A percentile compares a stretch with the other conserved stretches of the same genome.
phyloP scores from a whole-genome alignment of 37 sponge, comb jelly and placozoan species.

The Ianthella basta region DNA sequence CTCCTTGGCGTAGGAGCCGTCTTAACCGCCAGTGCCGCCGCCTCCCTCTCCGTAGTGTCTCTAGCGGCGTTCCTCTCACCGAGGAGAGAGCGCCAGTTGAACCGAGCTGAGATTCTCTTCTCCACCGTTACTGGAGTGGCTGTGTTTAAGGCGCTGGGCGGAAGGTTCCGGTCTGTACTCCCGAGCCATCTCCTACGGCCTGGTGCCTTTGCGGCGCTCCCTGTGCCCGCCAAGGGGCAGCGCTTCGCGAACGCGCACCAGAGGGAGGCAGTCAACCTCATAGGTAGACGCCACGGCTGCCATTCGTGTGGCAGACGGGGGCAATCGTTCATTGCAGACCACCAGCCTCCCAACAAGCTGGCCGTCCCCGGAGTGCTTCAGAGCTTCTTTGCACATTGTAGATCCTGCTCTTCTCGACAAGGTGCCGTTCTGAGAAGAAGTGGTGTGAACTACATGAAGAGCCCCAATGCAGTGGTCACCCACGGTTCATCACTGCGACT shows the following conservation, averaged over 20 bases:
- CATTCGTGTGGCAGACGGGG: conserved; percentile 68
- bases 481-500: conserved; percentile 53
- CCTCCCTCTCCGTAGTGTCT: conserved; percentile 46
- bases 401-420: conserved; percentile 60
- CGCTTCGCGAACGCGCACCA: conserved; percentile 41
- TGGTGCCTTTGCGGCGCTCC: conserved; percentile 71
- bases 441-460: not conserved
- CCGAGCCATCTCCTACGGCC: conserved; percentile 67
- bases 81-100: not conserved
- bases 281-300: conserved; percentile 68
- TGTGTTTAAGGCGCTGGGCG: conserved; percentile 68
- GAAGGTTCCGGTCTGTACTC: conserved; percentile 68
- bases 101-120: not conserved
- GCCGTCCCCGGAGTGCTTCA: conserved; percentile 14
- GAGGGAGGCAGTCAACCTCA: conserved; percentile 31
- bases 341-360: conserved; percentile 74
- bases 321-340: conserved; percentile 59
- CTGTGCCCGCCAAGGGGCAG: conserved; percentile 56
- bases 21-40: conserved; percentile 30
- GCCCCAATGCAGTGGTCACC: conserved; percentile 31
- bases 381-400: conserved; percentile 79
- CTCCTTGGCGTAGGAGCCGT: conserved; percentile 56
- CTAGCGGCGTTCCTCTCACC: not conserved
- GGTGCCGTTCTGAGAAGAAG: conserved; percentile 47
- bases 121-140: conserved; percentile 44